These are phyloP conservation scores for Macroteleia sp. DNA, from an alignment of 2,888 invertebrate species.

Conservation along the genomic window DNA sequence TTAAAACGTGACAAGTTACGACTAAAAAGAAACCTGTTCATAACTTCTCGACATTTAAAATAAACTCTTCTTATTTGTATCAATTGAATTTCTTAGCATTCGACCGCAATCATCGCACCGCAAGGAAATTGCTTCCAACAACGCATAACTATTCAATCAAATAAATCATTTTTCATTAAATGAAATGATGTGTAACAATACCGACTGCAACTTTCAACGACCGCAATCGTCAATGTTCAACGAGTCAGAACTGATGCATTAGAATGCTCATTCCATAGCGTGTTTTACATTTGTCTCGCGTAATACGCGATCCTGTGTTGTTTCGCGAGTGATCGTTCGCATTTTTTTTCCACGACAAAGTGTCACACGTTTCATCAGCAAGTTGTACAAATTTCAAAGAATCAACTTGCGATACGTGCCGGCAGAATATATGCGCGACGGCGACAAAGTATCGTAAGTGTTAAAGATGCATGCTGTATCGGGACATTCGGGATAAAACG, in stretches of 20 bases:
- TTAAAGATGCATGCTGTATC: constrained; percentile 39
- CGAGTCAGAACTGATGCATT: constrained; percentile 35
- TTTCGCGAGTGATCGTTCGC: constrained; percentile 28
- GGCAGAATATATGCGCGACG: neutral
- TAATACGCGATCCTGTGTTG: constrained; percentile 29
- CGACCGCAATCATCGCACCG: constrained; percentile 2
- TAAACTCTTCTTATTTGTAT: constrained; percentile 8
- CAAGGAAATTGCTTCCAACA: neutral
- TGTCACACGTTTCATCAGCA: constrained; percentile 47
- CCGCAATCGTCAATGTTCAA: constrained; percentile 37
- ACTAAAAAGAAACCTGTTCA: neutral
- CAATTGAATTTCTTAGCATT: neutral
- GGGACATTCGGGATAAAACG: constrained; percentile 30
- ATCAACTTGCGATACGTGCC: constrained; percentile 22
- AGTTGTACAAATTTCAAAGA: constrained; percentile 35
- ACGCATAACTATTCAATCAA: constrained; percentile 10
- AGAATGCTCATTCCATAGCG: constrained; percentile 23
- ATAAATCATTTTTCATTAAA: constrained; percentile 33
- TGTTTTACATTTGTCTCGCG: constrained; percentile 20
- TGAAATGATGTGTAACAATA: constrained; percentile 38
- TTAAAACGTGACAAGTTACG: constrained; percentile 36
- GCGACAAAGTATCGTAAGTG: constrained; percentile 45
- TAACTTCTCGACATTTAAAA: too few species aligned
- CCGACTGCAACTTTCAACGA: constrained; percentile 13
- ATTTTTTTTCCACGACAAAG: constrained; percentile 50